These are phyloP conservation scores for Plusia festucae DNA, from an alignment of 2,888 invertebrate genomes.

Conservation along the genomic window DNA sequence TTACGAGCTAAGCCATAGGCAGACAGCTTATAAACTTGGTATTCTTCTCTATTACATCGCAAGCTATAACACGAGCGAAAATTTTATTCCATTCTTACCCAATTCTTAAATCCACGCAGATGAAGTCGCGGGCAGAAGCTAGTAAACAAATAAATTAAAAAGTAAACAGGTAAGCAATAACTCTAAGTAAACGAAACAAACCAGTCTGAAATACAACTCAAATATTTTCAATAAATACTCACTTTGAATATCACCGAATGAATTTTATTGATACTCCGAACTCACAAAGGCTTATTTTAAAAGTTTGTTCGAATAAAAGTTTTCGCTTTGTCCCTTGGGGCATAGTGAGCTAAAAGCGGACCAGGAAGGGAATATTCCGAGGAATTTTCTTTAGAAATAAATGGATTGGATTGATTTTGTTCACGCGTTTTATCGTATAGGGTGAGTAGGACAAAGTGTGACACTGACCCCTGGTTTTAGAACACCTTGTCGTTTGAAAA, in stretches of 20 bases:
- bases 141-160: no score
- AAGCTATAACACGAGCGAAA: no score
- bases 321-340: conserved; percentile 40
- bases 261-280: conserved; percentile 32
- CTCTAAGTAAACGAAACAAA: conserved; percentile 1
- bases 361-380: conserved; percentile 6
- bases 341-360: conserved; percentile 26
- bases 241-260: conserved; percentile 8
- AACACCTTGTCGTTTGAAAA: no score
- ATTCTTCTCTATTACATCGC: no score
- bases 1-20: no score
- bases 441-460: not conserved
- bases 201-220: not conserved
- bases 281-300: conserved; percentile 48
- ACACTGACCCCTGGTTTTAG: no score
- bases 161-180: not conserved
- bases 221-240: not conserved
- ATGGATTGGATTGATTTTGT: conserved; percentile 40
- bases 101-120: no score
- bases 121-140: no score
- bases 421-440: conserved; percentile 2
- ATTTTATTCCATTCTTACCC: no score
- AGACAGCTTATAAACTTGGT: no score
- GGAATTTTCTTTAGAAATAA: conserved; percentile 32
- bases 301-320: conserved; percentile 43